Evolutionary conservation across 2,113 vertebrate species (phyloP).

Genomic region (Microtus oregoni): DNA sequence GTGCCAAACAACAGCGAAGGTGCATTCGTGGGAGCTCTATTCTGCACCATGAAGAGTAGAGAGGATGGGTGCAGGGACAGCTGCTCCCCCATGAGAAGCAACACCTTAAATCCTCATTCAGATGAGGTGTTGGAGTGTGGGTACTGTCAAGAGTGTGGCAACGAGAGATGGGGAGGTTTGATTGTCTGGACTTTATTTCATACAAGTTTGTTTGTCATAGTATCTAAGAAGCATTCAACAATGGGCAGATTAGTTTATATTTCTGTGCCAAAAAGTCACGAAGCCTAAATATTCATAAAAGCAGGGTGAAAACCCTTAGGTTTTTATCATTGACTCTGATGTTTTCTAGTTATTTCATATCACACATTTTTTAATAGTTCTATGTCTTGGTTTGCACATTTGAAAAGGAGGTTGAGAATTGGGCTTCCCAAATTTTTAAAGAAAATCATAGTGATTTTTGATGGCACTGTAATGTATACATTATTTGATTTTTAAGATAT

Average conservation of each 20-base stretch:
- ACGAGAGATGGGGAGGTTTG: not conserved
- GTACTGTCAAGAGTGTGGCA: not conserved
- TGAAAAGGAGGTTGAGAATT: not conserved
- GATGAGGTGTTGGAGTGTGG: not conserved
- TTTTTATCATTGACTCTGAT: not conserved
- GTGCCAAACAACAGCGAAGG: not conserved
- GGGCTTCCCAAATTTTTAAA: not conserved
- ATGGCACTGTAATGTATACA: not conserved
- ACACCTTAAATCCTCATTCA: not conserved
- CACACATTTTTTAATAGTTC: not conserved
- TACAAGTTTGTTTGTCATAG: not conserved
- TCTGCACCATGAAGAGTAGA: not conserved
- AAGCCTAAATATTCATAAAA: conserved; percentile 26
- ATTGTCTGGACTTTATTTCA: not conserved
- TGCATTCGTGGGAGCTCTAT: not conserved
- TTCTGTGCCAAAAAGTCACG: conserved; percentile 12
- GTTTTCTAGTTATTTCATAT: not conserved
- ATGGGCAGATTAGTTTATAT: conserved; percentile 3
- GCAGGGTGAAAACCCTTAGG: not conserved
- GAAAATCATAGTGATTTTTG: not conserved
- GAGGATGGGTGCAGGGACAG: not conserved
- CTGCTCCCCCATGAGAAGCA: not conserved
- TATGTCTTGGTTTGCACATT: not conserved
- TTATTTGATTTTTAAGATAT: conserved; percentile 22
- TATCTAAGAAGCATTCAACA: not conserved